Base-by-base conservation (phyloP, 2,113 vertebrate genomes). In the Pachypanchax playfairii region DNA sequence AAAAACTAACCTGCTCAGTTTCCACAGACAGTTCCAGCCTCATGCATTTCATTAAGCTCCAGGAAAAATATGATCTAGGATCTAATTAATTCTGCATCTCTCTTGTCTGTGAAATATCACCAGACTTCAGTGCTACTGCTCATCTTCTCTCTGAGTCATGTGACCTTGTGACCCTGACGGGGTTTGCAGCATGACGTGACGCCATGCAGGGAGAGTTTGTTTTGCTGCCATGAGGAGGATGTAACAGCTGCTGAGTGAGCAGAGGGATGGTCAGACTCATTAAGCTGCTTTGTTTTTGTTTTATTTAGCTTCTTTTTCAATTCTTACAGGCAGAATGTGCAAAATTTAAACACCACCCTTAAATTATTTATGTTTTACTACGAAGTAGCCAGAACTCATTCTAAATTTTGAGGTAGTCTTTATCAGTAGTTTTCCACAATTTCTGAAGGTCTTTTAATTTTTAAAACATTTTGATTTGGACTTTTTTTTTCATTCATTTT, bases 231-330 rank as follows among this genome's bases (percentile, higher is more conserved):
- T 25, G 28, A 52, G 42, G 76, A 36, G 38, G 63, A 54, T 28
- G 18, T 25, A 29, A 39, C 13, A 51, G 36, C 35, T 60, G 78
- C 64, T 59, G 67, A 80, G 53, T 82, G 66, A 75, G 75, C 54
- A 64, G 39, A 65, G 51, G 51, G 47, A 46, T 50, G 29, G 20
- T 17, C 28, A 3, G n/a, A 25, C 24, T 20, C 11, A 58, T 33
- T 66, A 39, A 12, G 28, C 11, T 39, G 33, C 20, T 44, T 22
- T 50, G 26, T 52, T 67, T 31, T 54, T 42, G 31, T 46, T 56
- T 29, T 1, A 20, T 22, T 43, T 25, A 57, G 9, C n/a, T 10
- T 18, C 10, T 13, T 36, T 14, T 36, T 10, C 14, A 13, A 2
- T 36, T 13, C 35, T 42, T 5, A 35, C 8, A 35, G 33, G 1